A percentile compares a stretch with the other conserved stretches of the same genome.
Conservation (phyloP, 2,113 vertebrate genomes). For the Triplophysa rosa region DNA sequence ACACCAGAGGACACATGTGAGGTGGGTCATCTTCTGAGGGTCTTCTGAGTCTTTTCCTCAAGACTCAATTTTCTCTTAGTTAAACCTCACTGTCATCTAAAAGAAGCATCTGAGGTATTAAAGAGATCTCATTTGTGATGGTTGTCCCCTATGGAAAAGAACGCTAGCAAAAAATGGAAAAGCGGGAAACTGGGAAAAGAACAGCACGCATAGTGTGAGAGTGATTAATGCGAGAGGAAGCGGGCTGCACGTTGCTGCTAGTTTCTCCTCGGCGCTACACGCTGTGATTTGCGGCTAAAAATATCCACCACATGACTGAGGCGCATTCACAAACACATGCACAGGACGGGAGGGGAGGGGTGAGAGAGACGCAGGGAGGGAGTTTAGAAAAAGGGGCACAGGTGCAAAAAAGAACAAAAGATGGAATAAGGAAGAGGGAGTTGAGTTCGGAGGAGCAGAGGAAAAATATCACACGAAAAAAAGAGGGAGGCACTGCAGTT, state of each 20-base stretch:
- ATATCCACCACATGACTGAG: slow-evolving; percentile 69
- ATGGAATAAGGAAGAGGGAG: slow-evolving; percentile 23
- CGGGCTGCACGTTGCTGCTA: slow-evolving; percentile 63
- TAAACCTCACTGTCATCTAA: too few relatives aligned
- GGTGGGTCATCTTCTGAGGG: too few relatives aligned
- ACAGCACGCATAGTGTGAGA: not conserved
- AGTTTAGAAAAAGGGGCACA: slow-evolving; percentile 38
- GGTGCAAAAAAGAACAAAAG: slow-evolving; percentile 34
- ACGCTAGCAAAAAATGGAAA: slow-evolving; percentile 5
- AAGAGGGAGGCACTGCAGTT: slow-evolving; percentile 22
- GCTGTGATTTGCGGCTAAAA: slow-evolving; percentile 72
- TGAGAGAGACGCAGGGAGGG: slow-evolving; percentile 49
- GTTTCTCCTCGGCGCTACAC: slow-evolving; percentile 60
- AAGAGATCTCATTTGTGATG: not conserved
- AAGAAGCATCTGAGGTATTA: not conserved
- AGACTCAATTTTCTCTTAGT: too few relatives aligned
- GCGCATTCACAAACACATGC: slow-evolving; percentile 67
- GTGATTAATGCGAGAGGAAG: slow-evolving; percentile 36
- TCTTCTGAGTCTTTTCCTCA: too few relatives aligned
- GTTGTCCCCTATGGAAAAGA: not conserved
- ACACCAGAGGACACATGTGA: too few relatives aligned
- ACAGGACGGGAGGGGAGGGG: slow-evolving; percentile 56
- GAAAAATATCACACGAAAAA: slow-evolving; percentile 7
- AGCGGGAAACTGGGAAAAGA: slow-evolving; percentile 42
- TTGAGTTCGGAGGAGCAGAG: slow-evolving; percentile 1